Base-by-base conservation (phyloP, 2,888 invertebrate genomes). In the Agonopterix alstromeriana region DNA sequence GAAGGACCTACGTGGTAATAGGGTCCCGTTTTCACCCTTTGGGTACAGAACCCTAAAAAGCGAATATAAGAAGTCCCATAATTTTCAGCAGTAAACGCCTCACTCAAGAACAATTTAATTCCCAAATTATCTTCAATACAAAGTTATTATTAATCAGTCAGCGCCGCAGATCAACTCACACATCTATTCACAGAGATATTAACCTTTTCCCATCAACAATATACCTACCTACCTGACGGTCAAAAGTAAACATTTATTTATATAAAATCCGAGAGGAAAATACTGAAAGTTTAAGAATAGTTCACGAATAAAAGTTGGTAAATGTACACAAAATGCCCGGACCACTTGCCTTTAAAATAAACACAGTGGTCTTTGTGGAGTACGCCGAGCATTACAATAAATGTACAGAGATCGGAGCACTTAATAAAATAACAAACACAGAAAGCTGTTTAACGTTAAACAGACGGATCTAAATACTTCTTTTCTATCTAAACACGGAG, bases 391-490 rank as follows among this genome's bases (percentile, higher is more conserved):
- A 76, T 75, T 75, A 82, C 82, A 82, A 84, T 83, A 82, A 82
- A 83, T 83, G 82, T 77, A 68, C 70, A 62, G 10, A 65, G 66
- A 70, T 74, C 67, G 69, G 65, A 76, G 67, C 78, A 82, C 78
- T 82, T 79, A 67, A 80, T 80, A 74, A 78, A 81, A 82, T 77
- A 83, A 83, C 80, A 83, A 83, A 83, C 81, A 80, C n/a, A 36
- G 63, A 58, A 61, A 53, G 56, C 82, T 83, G 83, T 62, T 77
- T 67, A 77, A 60, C 82, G 83, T 83, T 73, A 63, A 52, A 56
- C 61, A 56, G 60, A 61, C 64, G 61, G 70, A 75, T 81, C 71
- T 76, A 77, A 84, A 83, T 78, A 81, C 73, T 66, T 64, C 71
- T 68, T 60, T 70, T 55, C 67, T 70, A 75, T 73, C 69, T 75